Base-by-base conservation (phyloP, 2,888 invertebrate species). In the Melieria crassipennis region DNA sequence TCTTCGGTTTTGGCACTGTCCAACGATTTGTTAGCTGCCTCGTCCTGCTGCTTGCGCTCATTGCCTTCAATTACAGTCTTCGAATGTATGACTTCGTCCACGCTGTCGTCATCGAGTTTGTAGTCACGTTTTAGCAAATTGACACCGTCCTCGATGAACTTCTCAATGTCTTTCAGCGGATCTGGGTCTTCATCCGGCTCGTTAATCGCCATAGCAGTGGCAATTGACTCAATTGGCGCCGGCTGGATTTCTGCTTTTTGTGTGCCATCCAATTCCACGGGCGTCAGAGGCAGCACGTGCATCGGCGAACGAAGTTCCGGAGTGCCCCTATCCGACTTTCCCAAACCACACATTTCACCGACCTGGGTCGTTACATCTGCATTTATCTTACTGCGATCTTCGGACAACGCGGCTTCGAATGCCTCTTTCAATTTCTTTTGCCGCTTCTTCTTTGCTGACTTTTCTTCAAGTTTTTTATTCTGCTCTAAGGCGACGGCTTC, bases 131-230 rank as follows among this genome's bases (percentile, higher is more conserved):
- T 85, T 3, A 85, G 76, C 9, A 85, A 75, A 77, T 84, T 85
- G 1, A 84, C 85, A 47, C 85, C 84, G 62, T 82, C 84, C 68
- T 83, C 85, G 5, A 85, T 85, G 69, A 85, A 85, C 60, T 85
- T 85, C 63, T 82, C 85, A 64, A 85, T 85, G 67, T 85, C 85
- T 55, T 81, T 82, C 3, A 85, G 77, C 0, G 84, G 82, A 76
- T 85, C 83, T 1, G 81, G 78, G 4, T 78, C 76, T 56, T 84
- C 83, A 30, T 78, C 77, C 0, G 67, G 47, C 13, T 63, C 69
- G 13, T 71, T 71, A 10, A 56, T 65, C 10, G 70, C 58, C 10
- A 65, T 45, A 45, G 47, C 30, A 9, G 42, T 48, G 7, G 11
- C 42, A n/a, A 9, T 52, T 30, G 16, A 10, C 5, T 60, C 66